phyloP scores from a whole-genome alignment of 2,888 invertebrate species.

The Drosophila borealis region DNA sequence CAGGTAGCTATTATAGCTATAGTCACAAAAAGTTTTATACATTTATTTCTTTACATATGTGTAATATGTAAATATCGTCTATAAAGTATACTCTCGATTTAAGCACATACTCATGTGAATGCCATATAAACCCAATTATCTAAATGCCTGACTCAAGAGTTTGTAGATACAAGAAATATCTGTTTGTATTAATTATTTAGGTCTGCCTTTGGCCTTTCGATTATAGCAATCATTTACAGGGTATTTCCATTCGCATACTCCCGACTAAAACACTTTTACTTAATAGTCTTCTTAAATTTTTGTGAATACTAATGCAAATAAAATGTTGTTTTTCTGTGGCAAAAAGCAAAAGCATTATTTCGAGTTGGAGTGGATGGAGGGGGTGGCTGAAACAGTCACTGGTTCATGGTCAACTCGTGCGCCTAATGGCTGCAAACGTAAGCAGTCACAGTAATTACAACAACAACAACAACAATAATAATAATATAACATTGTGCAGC shows the following conservation, averaged over 20 bases:
- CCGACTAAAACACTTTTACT: slow-evolving; percentile 36
- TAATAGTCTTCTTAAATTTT: slow-evolving; percentile 8
- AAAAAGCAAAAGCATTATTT: slow-evolving; percentile 49
- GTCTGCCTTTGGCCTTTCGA: neutral
- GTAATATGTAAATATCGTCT: too few species aligned
- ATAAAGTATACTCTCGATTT: too few species aligned
- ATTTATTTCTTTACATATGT: too few species aligned
- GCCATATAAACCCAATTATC: too few species aligned
- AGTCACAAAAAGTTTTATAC: too few species aligned
- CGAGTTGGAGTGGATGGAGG: slow-evolving; percentile 3
- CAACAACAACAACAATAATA: slow-evolving; percentile 40
- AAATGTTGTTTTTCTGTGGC: slow-evolving; percentile 33
- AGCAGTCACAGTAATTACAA: slow-evolving; percentile 56
- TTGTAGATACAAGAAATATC: too few species aligned
- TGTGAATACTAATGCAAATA: slow-evolving; percentile 7
- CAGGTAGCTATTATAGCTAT: too few species aligned
- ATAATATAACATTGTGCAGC: slow-evolving; percentile 55
- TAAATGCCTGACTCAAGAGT: too few species aligned
- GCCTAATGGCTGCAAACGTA: slow-evolving; percentile 65
- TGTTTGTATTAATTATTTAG: neutral
- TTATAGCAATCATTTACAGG: neutral
- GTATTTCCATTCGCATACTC: neutral
- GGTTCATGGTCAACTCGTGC: slow-evolving; percentile 78
- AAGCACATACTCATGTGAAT: too few species aligned
- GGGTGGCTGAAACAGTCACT: slow-evolving; percentile 45